phyloP scores from a whole-genome alignment of 2,113 vertebrate species.

The Noturus placidus region DNA sequence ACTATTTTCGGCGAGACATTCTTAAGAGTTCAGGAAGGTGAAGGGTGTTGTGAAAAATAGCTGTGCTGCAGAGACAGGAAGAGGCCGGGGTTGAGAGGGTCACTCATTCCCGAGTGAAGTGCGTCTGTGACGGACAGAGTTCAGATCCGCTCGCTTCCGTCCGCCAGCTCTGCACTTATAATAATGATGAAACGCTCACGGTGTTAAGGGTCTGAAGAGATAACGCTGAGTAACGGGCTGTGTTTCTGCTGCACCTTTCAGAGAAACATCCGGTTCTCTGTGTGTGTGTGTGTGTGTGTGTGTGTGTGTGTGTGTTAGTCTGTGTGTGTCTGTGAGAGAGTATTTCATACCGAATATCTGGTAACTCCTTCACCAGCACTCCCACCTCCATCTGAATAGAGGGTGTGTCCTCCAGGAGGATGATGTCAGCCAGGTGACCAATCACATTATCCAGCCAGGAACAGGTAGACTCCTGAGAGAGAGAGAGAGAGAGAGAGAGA shows the following conservation, averaged over 20 bases:
- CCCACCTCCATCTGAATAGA: constrained; percentile 92
- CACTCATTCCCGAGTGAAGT: constrained; percentile 49
- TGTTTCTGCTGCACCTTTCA: background rate
- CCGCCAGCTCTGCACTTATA: constrained; percentile 29
- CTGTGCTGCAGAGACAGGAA: constrained; percentile 38
- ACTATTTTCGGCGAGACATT: constrained; percentile 54
- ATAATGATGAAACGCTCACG: constrained; percentile 8
- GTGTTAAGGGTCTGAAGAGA: constrained; percentile 1
- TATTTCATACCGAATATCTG: constrained; percentile 82
- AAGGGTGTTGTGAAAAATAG: constrained; percentile 53
- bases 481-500: background rate
- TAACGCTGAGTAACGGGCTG: constrained; percentile 1
- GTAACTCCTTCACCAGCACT: constrained; percentile 84
- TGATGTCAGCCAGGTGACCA: constrained; percentile 81
- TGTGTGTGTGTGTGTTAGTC: background rate
- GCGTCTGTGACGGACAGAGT: constrained; percentile 44
- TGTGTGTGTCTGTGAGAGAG: background rate
- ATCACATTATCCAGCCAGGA: constrained; percentile 84
- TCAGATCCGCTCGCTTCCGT: constrained; percentile 37
- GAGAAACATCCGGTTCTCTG: background rate
- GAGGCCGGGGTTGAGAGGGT: constrained; percentile 38
- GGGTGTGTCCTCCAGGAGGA: constrained; percentile 84
- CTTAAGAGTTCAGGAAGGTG: constrained; percentile 53
- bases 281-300: constrained; percentile 6
- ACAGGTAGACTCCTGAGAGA: constrained; percentile 77